Percentiles rank a stretch among this genome's conserved stretches.
phyloP scores from a whole-genome alignment of 2,888 invertebrate species.

The Alitta virens region DNA sequence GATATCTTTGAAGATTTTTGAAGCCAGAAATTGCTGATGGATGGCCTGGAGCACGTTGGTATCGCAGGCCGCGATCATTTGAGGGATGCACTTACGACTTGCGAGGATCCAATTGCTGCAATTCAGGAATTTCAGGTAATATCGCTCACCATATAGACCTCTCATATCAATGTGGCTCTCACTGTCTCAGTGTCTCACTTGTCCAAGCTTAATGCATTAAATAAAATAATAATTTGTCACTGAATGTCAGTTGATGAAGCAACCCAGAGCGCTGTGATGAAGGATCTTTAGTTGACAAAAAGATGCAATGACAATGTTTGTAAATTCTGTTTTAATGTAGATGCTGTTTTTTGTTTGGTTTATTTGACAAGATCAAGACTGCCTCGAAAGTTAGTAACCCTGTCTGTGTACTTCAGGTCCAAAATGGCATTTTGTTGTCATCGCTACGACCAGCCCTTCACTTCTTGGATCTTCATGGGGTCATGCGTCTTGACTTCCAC shows the following conservation, averaged over 20 bases:
- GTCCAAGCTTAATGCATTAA: too few relatives aligned
- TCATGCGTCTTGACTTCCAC: slow-evolving; percentile 89
- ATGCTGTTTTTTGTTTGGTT: not conserved
- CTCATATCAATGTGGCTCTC: too few relatives aligned
- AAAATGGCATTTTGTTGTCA: slow-evolving; percentile 66
- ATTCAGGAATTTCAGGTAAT: slow-evolving; percentile 93
- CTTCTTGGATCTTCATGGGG: slow-evolving; percentile 88
- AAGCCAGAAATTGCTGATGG: too few relatives aligned
- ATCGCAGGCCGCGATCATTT: slow-evolving; percentile 83
- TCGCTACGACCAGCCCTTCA: slow-evolving; percentile 93
- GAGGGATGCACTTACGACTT: slow-evolving; percentile 88
- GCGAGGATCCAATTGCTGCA: slow-evolving; percentile 94
- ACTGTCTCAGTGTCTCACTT: too few relatives aligned
- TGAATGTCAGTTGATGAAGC: too few relatives aligned
- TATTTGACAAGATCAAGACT: not conserved
- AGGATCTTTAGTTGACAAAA: too few relatives aligned
- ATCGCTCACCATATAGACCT: not conserved
- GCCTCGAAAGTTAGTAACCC: not conserved
- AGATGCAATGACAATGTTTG: not conserved
- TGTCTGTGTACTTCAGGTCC: slow-evolving; percentile 68
- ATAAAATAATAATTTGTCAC: too few relatives aligned
- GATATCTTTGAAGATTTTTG: too few relatives aligned
- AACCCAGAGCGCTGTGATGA: too few relatives aligned
- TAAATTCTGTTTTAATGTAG: not conserved
- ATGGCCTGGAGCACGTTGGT: slow-evolving; percentile 73